Conservation (phyloP, 1,140 invertebrate species). For the Ceratosolen fusciceps region DNA sequence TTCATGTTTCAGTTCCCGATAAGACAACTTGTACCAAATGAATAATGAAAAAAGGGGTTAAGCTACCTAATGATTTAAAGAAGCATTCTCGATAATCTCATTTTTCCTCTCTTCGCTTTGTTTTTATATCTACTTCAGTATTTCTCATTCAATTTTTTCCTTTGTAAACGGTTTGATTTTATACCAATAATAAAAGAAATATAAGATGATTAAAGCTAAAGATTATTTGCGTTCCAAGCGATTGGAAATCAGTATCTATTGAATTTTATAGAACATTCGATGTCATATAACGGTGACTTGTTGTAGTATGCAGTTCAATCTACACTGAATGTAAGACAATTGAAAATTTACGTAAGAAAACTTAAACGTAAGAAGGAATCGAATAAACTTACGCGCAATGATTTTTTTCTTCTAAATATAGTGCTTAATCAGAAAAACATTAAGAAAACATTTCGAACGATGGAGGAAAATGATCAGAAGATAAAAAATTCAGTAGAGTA, state of each 20-base stretch:
- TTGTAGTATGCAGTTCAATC: slow-evolving; percentile 16
- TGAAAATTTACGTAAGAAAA: slow-evolving; percentile 5
- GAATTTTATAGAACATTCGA: slow-evolving; percentile 9
- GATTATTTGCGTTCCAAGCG: slow-evolving; percentile 39
- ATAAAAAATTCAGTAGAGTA: not conserved
- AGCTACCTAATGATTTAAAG: not conserved
- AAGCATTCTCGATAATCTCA: too few relatives aligned
- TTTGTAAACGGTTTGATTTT: not conserved
- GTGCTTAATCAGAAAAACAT: slow-evolving; percentile 24
- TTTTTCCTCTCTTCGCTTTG: not conserved
- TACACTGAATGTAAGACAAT: slow-evolving; percentile 14
- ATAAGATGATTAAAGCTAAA: slow-evolving; percentile 2
- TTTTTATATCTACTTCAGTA: not conserved
- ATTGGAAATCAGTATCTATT: slow-evolving; percentile 37
- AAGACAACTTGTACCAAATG: slow-evolving; percentile 33
- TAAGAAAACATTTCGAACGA: not conserved
- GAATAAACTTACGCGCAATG: slow-evolving; percentile 22
- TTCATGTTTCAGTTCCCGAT: slow-evolving; percentile 38
- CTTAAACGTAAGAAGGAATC: slow-evolving; percentile 17
- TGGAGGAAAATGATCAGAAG: not conserved
- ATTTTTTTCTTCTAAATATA: slow-evolving; percentile 27
- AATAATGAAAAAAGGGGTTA: slow-evolving; percentile 32
- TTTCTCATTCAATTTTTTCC: not conserved
- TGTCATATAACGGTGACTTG: slow-evolving; percentile 15
- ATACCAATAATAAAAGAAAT: slow-evolving; percentile 2